Percentiles rank a stretch among this genome's conserved stretches.
Conservation (phyloP, 2,888 invertebrate genomes). For the Tetrapedia diversipes region DNA sequence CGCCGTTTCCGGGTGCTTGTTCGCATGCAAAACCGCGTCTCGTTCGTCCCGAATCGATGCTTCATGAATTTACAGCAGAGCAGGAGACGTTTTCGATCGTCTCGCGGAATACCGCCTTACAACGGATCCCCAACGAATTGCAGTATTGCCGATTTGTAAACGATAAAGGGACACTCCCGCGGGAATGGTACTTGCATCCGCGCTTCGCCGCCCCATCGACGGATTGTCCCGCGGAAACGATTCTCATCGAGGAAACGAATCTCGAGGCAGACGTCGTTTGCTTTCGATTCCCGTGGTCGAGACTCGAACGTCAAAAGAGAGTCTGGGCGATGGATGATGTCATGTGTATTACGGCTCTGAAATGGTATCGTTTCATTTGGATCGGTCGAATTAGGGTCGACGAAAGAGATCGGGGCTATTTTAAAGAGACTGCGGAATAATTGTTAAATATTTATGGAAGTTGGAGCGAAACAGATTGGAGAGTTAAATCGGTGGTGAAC, state of each 20-base stretch:
- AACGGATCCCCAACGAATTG: slow-evolving; percentile 64
- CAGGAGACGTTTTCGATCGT: slow-evolving; percentile 44
- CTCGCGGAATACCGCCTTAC: slow-evolving; percentile 64
- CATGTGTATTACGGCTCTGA: no score
- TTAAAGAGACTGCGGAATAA: background rate
- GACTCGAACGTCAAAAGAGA: background rate
- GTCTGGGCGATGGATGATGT: no score
- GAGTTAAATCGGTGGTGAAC: no score
- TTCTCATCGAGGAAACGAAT: slow-evolving; percentile 12
- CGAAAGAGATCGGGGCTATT: background rate
- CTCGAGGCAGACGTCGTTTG: background rate
- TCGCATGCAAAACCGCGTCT: slow-evolving; percentile 30
- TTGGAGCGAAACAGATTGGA: no score
- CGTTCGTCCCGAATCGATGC: slow-evolving; percentile 52
- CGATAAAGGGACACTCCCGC: slow-evolving; percentile 30
- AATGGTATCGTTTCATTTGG: background rate
- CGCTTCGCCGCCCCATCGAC: background rate
- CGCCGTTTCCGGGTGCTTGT: slow-evolving; percentile 6
- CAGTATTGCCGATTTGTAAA: slow-evolving; percentile 73
- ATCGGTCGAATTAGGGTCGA: background rate
- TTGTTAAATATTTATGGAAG: no score
- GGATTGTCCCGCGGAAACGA: background rate
- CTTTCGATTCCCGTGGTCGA: background rate
- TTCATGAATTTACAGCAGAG: slow-evolving; percentile 65
- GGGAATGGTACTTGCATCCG: slow-evolving; percentile 22